Conservation (phyloP, 2,797 vertebrate species). For the Notolabrus celidotus region DNA sequence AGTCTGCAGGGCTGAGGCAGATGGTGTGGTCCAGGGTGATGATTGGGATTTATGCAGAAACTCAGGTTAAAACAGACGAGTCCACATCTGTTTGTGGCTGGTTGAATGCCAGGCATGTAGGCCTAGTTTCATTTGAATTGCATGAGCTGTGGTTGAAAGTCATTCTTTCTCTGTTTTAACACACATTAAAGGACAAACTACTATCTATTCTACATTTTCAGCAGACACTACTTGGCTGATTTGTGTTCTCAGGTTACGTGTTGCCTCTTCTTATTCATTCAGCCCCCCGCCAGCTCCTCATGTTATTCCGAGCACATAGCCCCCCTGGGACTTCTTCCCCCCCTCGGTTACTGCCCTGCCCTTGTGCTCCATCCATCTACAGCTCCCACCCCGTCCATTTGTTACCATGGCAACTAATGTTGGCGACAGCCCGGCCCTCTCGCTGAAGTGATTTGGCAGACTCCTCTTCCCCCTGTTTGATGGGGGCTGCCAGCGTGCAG, state of each 20-base stretch:
- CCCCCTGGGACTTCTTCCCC: conserved; percentile 68
- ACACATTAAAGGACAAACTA: conserved; percentile 6
- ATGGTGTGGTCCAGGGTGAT: conserved; percentile 10
- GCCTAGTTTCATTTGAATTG: background rate
- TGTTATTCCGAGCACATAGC: conserved; percentile 75
- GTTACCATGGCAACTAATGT: conserved; percentile 80
- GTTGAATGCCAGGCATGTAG: background rate
- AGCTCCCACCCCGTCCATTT: conserved; percentile 71
- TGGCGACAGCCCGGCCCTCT: conserved; percentile 70
- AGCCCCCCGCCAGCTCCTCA: conserved; percentile 48
- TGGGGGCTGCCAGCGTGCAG: conserved; percentile 71
- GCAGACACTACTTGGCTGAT: conserved; percentile 22
- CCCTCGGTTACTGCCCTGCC: conserved; percentile 62
- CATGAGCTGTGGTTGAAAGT: conserved; percentile 2
- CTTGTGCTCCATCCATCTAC: conserved; percentile 58
- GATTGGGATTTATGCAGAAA: conserved; percentile 27
- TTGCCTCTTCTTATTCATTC: conserved; percentile 57
- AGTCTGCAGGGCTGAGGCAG: background rate
- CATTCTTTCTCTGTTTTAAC: background rate
- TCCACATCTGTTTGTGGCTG: conserved; percentile 8
- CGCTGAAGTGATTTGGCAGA: conserved; percentile 64
- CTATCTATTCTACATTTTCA: background rate
- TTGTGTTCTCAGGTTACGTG: conserved; percentile 50
- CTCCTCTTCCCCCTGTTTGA: conserved; percentile 55
- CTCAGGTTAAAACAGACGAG: conserved; percentile 25